Conservation (phyloP, 1,140 invertebrate genomes). For the Antheraea mylitta region DNA sequence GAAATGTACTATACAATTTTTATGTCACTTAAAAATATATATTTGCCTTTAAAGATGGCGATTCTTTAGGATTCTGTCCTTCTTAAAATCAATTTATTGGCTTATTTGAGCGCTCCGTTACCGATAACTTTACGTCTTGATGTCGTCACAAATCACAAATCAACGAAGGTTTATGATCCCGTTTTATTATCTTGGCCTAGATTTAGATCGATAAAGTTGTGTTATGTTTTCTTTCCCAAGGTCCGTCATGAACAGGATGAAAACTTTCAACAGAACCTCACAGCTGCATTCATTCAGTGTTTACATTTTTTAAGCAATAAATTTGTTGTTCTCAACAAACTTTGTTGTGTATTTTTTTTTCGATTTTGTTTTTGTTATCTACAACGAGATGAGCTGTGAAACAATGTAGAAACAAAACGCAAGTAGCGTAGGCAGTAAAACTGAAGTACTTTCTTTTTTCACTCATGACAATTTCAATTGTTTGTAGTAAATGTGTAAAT, state of each 20-base stretch:
- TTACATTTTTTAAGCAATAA: background rate
- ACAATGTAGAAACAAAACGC: background rate
- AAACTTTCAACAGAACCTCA: slow-evolving; percentile 6
- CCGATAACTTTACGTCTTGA: background rate
- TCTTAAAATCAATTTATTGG: background rate
- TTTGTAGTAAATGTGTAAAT: background rate
- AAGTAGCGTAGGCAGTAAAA: background rate
- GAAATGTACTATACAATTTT: too few relatives aligned
- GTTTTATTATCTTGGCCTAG: background rate
- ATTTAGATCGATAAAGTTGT: slow-evolving; percentile 19
- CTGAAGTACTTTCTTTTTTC: background rate
- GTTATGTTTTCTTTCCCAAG: slow-evolving; percentile 53
- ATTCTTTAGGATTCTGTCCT: background rate
- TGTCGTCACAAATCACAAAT: background rate
- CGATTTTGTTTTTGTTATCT: background rate
- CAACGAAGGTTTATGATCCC: background rate
- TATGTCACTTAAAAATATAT: too few relatives aligned
- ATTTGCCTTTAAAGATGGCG: too few relatives aligned
- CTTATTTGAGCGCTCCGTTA: background rate
- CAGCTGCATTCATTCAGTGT: background rate
- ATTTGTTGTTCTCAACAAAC: background rate
- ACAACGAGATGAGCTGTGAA: background rate
- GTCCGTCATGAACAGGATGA: slow-evolving; percentile 17
- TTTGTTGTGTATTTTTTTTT: background rate
- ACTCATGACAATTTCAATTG: background rate